Percentiles rank a stretch among this genome's conserved stretches.
These are phyloP conservation scores for Brachionus calyciflorus DNA, from an alignment of 1,140 invertebrate genomes.

Conservation along the genomic window DNA sequence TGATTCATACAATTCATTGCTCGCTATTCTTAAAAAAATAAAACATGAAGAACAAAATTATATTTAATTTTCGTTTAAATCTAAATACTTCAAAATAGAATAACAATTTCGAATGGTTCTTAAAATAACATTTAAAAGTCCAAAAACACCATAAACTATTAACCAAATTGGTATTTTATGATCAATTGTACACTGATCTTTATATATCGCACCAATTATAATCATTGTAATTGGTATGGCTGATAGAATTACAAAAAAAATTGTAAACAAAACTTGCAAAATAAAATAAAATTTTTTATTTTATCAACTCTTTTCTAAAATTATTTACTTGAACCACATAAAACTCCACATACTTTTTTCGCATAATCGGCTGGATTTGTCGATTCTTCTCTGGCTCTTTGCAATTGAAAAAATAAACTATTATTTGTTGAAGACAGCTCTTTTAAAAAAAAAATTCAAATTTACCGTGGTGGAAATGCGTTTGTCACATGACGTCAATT, in stretches of 20 bases:
- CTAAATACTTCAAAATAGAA: neutral
- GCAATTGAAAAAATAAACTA: neutral
- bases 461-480: too few species aligned
- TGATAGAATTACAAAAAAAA: conserved; percentile 6
- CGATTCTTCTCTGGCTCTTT: conserved; percentile 31
- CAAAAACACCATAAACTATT: conserved; percentile 14
- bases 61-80: neutral
- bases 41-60: neutral
- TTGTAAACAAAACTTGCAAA: conserved; percentile 24
- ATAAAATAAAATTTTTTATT: neutral
- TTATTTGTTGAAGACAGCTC: neutral
- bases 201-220: conserved; percentile 24
- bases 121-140: neutral
- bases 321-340: conserved; percentile 35
- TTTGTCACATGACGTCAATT: too few species aligned
- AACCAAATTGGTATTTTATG: conserved; percentile 45
- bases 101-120: conserved; percentile 14
- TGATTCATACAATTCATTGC: neutral
- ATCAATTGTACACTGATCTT: conserved; percentile 35
- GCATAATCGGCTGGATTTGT: conserved; percentile 28
- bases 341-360: neutral
- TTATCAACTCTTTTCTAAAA: neutral
- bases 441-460: neutral
- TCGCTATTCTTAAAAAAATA: neutral
- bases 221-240: conserved; percentile 24